A percentile compares a stretch with the other conserved stretches of the same genome.
Evolutionary conservation across 2,888 invertebrate genomes (phyloP).

Genomic region (Drosophila acutilabella): DNA sequence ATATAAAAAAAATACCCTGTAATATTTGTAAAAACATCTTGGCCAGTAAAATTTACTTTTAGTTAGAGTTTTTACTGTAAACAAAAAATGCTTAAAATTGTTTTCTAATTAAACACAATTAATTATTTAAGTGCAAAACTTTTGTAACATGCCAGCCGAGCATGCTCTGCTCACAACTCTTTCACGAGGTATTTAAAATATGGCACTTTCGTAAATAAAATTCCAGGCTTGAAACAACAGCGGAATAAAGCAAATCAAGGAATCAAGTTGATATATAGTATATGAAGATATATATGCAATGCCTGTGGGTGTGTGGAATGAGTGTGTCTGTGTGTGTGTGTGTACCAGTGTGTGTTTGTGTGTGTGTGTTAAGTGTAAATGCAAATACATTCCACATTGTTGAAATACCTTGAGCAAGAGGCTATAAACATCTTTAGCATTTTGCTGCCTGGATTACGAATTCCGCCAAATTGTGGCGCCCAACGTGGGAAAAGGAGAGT

Average conservation of each 20-base stretch:
- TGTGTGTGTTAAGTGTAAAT: conserved; percentile 22
- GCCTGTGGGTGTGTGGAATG: not conserved
- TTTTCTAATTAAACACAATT: too few relatives aligned
- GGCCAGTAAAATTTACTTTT: not conserved
- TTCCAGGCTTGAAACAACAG: conserved; percentile 1
- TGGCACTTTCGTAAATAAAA: not conserved
- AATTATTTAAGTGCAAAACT: too few relatives aligned
- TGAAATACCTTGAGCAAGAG: conserved; percentile 15
- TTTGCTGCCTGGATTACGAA: conserved; percentile 31
- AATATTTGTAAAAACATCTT: too few relatives aligned
- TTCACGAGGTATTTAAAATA: not conserved
- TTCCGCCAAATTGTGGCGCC: conserved; percentile 44
- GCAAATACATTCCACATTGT: conserved; percentile 20
- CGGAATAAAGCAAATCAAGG: conserved; percentile 8
- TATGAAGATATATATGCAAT: conserved; percentile 20
- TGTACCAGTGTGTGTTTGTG: conserved; percentile 7
- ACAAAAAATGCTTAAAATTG: too few relatives aligned
- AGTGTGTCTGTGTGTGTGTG: conserved; percentile 1
- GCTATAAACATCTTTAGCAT: conserved; percentile 33
- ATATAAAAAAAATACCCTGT: too few relatives aligned
- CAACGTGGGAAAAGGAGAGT: conserved; percentile 19
- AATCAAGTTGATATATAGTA: conserved; percentile 5
- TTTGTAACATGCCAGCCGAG: not conserved
- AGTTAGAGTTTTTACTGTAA: not conserved
- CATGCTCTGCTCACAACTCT: not conserved